Conservation (phyloP, 92 coral and sea anemone genomes). For the Phenganax subtilis region DNA sequence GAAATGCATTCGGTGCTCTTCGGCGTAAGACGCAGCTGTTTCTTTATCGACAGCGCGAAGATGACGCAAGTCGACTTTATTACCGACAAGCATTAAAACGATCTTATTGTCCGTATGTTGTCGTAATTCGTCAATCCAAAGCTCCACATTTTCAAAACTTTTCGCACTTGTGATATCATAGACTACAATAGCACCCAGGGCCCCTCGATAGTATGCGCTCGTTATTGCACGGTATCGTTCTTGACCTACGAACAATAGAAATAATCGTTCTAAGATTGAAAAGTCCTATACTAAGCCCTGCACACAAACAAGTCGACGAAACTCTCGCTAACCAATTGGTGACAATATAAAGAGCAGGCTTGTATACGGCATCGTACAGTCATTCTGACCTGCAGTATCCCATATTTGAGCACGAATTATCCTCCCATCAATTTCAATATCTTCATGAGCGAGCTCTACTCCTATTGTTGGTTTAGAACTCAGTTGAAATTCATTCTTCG, state of each 20-base stretch:
- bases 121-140: conserved; percentile 80
- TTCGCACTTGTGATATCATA: conserved; percentile 94
- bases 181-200: conserved; percentile 91
- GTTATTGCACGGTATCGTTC: conserved; percentile 99
- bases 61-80: conserved; percentile 86
- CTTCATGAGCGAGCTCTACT: conserved; percentile 95
- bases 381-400: conserved; percentile 86
- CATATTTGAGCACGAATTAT: conserved; percentile 91
- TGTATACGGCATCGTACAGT: too few relatives aligned
- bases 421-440: conserved; percentile 71
- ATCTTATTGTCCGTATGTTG: conserved; percentile 70
- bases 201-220: conserved; percentile 97
- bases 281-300: neutral
- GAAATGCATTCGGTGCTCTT: conserved; percentile 73
- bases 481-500: conserved; percentile 92
- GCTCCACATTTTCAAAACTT: conserved; percentile 80
- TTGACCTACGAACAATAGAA: conserved; percentile 58
- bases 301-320: too few relatives aligned
- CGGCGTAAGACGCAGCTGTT: conserved; percentile 69
- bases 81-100: conserved; percentile 80
- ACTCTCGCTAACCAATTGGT: too few relatives aligned
- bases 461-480: conserved; percentile 99
- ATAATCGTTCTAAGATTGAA: neutral
- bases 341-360: too few relatives aligned
- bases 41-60: conserved; percentile 81